Evolutionary conservation across 2,888 invertebrate genomes (phyloP), one percentile per base, ranked within the genome.

Genomic region (Amblyteles armatorius): DNA sequence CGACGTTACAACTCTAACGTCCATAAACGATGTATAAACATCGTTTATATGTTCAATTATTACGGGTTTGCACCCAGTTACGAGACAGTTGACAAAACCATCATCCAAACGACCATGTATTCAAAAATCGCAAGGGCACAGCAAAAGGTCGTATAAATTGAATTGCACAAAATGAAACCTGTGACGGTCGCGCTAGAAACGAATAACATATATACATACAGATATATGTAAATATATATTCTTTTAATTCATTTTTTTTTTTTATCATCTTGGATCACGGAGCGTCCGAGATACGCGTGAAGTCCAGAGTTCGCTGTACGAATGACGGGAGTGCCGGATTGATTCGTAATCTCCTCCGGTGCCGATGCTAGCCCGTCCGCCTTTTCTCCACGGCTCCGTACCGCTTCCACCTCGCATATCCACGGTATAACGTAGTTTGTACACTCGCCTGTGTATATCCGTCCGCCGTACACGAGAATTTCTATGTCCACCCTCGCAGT

Each of bases 231-330:
- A 5, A 33, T 5, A n/a, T n/a, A n/a, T n/a, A n/a, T n/a, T n/a
- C n/a, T n/a, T n/a, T n/a, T n/a, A n/a, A n/a, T n/a, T n/a, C n/a
- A n/a, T n/a, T n/a, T n/a, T n/a, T n/a, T n/a, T n/a, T n/a, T n/a
- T n/a, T n/a, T n/a, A n/a, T 16, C 69, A 26, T 44, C n/a, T 63
- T 48, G 60, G 16, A 44, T 60, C 60, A 29, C 48, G 11, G 4
- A n/a, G 16, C 48, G 60, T 73, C 16, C 48, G 48, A 63, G 74
- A 13, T 22, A 65, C 36, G 88, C 88, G 91, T 91, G 90, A 90
- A 11, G 90, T 90, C 87, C 73, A 52, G 82, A 33, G n/a, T 73
- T 80, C 22, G 68, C 9, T 16, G 68, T 48, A 33, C 33, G 29
- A 60, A 68, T 33, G 48, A 76, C 29, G 57, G 76, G 50, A 50